Conservation (phyloP, 2,797 vertebrate genomes). For the Protonibea diacanthus region DNA sequence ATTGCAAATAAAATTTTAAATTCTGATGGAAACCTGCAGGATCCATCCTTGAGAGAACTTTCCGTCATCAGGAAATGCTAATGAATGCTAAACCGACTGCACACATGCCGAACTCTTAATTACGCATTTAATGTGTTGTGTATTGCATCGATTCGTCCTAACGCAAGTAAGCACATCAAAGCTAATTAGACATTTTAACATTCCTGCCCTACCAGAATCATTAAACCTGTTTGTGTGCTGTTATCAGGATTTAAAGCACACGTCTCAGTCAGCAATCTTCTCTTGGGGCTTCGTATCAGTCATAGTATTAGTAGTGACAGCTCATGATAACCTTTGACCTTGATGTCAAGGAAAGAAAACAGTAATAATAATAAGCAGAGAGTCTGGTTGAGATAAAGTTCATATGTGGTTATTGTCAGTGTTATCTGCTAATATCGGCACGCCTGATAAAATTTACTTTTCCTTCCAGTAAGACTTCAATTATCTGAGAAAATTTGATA, state of each 20-base stretch:
- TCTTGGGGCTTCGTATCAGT: neutral
- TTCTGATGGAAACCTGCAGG: neutral
- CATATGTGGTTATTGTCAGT: neutral
- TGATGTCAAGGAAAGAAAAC: neutral
- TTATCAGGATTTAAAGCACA: neutral
- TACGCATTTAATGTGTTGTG: neutral
- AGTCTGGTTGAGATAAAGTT: neutral
- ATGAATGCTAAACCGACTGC: neutral
- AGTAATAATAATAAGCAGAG: neutral
- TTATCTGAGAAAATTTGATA: neutral
- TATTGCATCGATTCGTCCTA: neutral
- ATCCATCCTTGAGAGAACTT: neutral
- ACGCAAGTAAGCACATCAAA: neutral
- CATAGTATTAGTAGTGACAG: neutral
- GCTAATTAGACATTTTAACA: neutral
- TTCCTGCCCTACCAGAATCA: neutral
- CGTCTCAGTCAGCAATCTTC: neutral
- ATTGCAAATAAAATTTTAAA: neutral
- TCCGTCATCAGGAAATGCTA: neutral
- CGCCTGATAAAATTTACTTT: neutral
- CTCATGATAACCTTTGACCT: constrained; percentile 41
- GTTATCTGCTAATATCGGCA: neutral
- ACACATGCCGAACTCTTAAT: neutral
- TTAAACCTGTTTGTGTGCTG: neutral
- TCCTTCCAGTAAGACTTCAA: neutral